phyloP scores from a whole-genome alignment of 2,888 invertebrate species.

The Nasonovia ribisnigri region DNA sequence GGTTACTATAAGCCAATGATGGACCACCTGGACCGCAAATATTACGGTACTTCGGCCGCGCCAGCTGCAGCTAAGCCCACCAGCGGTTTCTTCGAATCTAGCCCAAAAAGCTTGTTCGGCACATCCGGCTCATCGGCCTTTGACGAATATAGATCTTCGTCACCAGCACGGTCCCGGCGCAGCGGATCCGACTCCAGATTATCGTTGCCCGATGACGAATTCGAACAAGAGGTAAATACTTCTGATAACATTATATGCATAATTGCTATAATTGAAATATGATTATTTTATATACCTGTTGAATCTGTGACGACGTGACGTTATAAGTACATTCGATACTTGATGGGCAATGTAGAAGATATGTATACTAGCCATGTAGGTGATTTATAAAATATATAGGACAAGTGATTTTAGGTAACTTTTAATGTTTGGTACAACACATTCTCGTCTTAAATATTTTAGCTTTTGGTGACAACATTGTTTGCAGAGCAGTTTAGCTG shows the following conservation, averaged over 20 bases:
- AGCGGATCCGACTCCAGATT: conserved; percentile 66
- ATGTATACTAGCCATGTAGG: too few relatives aligned
- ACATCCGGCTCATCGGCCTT: conserved; percentile 70
- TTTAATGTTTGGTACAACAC: background rate
- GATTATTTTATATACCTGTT: background rate
- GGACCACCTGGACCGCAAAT: conserved; percentile 82
- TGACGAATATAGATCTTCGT: conserved; percentile 68
- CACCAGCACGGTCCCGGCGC: conserved; percentile 76
- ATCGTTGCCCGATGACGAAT: conserved; percentile 65
- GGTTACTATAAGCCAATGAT: conserved; percentile 85
- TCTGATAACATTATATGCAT: background rate
- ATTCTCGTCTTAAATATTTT: background rate
- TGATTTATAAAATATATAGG: background rate
- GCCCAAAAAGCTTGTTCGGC: conserved; percentile 70
- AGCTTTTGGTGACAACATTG: background rate
- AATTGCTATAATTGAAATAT: background rate
- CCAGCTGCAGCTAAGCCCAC: conserved; percentile 72
- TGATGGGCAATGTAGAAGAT: background rate
- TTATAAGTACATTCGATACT: background rate
- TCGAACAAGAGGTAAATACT: conserved; percentile 66
- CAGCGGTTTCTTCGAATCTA: conserved; percentile 71
- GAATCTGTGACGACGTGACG: background rate
- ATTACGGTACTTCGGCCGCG: conserved; percentile 71
- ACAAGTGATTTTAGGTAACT: background rate
- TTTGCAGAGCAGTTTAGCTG: background rate